Evolutionary conservation across 2,888 invertebrate species (phyloP).

Genomic region (Eupsilia transversa): DNA sequence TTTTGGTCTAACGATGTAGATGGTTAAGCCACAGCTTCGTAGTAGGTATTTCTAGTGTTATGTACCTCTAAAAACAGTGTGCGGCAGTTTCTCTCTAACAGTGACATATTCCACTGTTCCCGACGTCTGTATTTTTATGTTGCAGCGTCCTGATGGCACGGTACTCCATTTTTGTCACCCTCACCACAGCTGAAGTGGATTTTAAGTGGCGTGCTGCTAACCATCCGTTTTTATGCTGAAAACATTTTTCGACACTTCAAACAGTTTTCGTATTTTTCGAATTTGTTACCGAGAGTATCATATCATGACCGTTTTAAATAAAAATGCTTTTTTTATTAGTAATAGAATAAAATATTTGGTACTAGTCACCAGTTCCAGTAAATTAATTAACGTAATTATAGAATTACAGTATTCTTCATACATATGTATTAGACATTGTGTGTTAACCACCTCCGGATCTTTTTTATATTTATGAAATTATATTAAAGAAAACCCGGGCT

Average conservation of each 20-base stretch:
- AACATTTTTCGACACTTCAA: slow-evolving; percentile 45
- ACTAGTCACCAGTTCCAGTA: not conserved
- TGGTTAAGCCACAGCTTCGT: not conserved
- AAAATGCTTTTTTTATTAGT: too few species aligned
- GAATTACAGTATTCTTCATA: not conserved
- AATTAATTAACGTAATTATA: not conserved
- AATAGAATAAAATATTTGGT: not conserved
- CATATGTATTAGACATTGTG: too few species aligned
- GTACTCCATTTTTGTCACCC: slow-evolving; percentile 54
- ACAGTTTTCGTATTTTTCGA: slow-evolving; percentile 26
- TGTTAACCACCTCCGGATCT: not conserved
- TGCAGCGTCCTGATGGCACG: slow-evolving; percentile 50
- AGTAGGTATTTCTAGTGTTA: not conserved
- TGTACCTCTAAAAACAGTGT: slow-evolving; percentile 17
- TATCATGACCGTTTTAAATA: not conserved
- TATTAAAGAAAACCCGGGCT: too few species aligned
- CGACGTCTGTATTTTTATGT: slow-evolving; percentile 56
- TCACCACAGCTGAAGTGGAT: slow-evolving; percentile 42
- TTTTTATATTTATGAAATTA: too few species aligned
- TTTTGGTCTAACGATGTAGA: not conserved
- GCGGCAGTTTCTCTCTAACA: not conserved
- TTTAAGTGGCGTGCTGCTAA: slow-evolving; percentile 59
- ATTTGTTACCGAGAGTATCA: slow-evolving; percentile 16
- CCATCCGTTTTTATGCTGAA: slow-evolving; percentile 48
- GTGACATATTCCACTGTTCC: slow-evolving; percentile 39